Percentiles rank a stretch among this genome's conserved stretches.
Conservation (phyloP, 2,888 invertebrate species). For the Drosophila ustulata region DNA sequence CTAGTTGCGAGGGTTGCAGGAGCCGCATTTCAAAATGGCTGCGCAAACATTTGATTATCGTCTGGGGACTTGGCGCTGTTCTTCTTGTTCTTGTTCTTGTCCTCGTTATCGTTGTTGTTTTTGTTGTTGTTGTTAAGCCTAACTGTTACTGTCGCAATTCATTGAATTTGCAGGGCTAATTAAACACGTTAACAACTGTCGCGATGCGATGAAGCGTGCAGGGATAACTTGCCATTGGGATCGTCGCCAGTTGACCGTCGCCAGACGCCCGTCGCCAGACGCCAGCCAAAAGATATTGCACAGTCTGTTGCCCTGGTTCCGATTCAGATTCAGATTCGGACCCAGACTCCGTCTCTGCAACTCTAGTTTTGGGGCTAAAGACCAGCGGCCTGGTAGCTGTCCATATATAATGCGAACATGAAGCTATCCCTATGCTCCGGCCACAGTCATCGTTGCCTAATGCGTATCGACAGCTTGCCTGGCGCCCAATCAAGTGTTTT, state of each 20-base stretch:
- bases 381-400: slow-evolving; percentile 78
- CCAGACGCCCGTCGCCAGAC: slow-evolving; percentile 52
- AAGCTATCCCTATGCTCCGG: slow-evolving; percentile 34
- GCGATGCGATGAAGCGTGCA: slow-evolving; percentile 74
- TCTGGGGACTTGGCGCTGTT: slow-evolving; percentile 44
- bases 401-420: slow-evolving; percentile 51
- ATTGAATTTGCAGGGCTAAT: slow-evolving; percentile 81
- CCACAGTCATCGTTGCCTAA: slow-evolving; percentile 54
- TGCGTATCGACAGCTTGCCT: slow-evolving; percentile 74
- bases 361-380: slow-evolving; percentile 62
- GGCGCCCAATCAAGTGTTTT: slow-evolving; percentile 84
- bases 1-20: slow-evolving; percentile 46
- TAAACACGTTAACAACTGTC: slow-evolving; percentile 80
- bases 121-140: slow-evolving; percentile 61
- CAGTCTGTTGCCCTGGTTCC: slow-evolving; percentile 59
- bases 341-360: slow-evolving; percentile 3
- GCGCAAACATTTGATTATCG: slow-evolving; percentile 82
- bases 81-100: slow-evolving; percentile 32
- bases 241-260: slow-evolving; percentile 40
- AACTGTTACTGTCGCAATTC: slow-evolving; percentile 81
- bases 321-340: slow-evolving; percentile 14
- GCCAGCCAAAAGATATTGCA: slow-evolving; percentile 52
- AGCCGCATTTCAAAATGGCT: slow-evolving; percentile 83
- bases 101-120: slow-evolving; percentile 43
- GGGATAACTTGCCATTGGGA: slow-evolving; percentile 74